Base-by-base conservation (phyloP, 1,140 invertebrate genomes). In the Sycophila sp. region DNA sequence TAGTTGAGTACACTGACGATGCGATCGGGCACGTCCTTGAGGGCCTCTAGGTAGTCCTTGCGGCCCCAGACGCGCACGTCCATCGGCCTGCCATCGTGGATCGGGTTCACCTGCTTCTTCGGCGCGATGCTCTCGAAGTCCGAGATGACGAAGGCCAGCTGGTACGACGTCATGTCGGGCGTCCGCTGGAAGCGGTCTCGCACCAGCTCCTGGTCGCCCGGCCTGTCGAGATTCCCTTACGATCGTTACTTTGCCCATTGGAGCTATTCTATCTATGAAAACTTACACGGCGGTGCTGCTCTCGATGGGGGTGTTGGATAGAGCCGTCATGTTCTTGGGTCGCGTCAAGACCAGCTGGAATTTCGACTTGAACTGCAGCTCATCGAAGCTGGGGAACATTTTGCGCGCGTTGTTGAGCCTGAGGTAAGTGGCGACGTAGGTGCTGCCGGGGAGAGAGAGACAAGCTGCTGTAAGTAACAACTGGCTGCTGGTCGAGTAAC, bases 331-430 rank as follows among this genome's bases (percentile, higher is more conserved):
- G 34, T 87, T 83, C 53, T 83, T 87, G 0, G 90, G 89, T 22
- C 90, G 87, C 0, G 89, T 87, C 1, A 94, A 87, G 17, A 87
- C 91, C 0, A 94, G 81, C 38, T 89, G 86, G 76, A 93, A 92
- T 2, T 89, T 90, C 0, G 90, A 89, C 86, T 98, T 98, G 72
- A 94, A 90, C 1, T 85, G 88, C 0, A 96, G 96, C 79, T 98
- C 94, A 81, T 98, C 96, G 83, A 97, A 96, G 79, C 96, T 97
- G 0, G 97, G 97, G 81, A 98, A 98, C 56, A 96, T 89, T 32
- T 90, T 89, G 24, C 94, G 87, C 0, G 96, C 96, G 80, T 94
- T 90, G 65, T 93, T 94, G 0, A 94, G 91, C 67, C 94, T 90
- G 66, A 98, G 87, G 78, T 95, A 91, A 1, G 94, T 94, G 0